Evolutionary conservation across 2,888 invertebrate genomes (phyloP), one percentile per base, ranked within the genome.

Genomic region (Drosophila lutescens): DNA sequence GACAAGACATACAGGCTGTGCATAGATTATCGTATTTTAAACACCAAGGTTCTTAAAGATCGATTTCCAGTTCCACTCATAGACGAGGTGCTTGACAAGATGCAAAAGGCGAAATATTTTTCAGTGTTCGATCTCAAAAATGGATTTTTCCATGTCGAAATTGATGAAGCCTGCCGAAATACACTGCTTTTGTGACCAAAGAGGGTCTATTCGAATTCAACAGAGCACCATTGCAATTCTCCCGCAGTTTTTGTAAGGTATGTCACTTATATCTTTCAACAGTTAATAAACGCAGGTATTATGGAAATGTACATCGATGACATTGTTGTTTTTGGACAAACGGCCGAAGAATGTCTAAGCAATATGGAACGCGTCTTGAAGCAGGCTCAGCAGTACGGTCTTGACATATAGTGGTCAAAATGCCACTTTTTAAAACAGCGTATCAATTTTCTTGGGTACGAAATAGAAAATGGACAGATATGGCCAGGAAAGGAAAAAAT

Each of bases 11-110:
- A 15, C 3, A 15, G 15, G 30, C 32, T 32, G 10, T 47, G 30
- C 9, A n/a, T 15, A 47, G 47, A 47, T 10, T 30, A 47, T 26
- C 47, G 30, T 47, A 23, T 47, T 15, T 30, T 47, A 15, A n/a
- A 32, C 13, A 47, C 47, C 7, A 47, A 23, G 32, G 47, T 47
- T 23, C 20, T 50, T 3, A 20, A 50, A 20, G 8, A 20, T 50
- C 50, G 50, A 17, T 50, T 50, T 4, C 32, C 59, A 60, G 44
- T 26, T 46, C 46, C 46, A 26, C 46, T 46, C n/a, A 46, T 34
- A 34, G 34, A 34, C 34, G 34, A 34, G 12, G 34, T 12, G 34
- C 34, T 34, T 4, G 34, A 34, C 34, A 34, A 34, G 34, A 34
- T 34, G 34, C 34, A 34, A 34, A 34, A 34, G 12, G 34, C 34